Evolutionary conservation across 2,113 vertebrate species (phyloP), one percentile per base, ranked within the genome.

Genomic region (Chaetodon trifascialis): DNA sequence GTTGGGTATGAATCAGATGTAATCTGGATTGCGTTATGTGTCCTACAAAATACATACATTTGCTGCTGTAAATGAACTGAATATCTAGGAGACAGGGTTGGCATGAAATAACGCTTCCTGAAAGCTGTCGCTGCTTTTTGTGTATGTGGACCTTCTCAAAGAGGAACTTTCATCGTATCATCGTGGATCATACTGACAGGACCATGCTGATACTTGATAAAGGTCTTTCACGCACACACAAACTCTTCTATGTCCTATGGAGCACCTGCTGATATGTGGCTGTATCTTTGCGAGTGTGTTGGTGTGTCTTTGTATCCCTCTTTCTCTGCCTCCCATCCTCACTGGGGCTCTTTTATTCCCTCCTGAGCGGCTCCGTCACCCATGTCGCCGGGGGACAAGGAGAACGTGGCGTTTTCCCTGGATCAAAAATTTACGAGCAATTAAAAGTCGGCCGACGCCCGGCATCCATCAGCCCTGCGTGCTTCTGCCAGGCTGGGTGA

Each of bases 371-470:
- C 96, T 97, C 96, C 94, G 95, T 96, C 96, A 96, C 96, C 96
- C 92, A 92, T 96, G 94, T 96, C 94, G 95, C 96, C 95, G 95
- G 95, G 96, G 96, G 96, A 97, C 96, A 96, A 97, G 96, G 97
- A 96, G 96, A 97, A 96, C 95, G 97, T 96, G 96, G 95, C 96
- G 95, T 82, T 97, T 98, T 97, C 93, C 91, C 96, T 91, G 96
- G 94, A 96, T 97, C 96, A 97, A 97, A 97, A 98, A 99, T 99
- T 98, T 99, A 98, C 96, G 97, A 98, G 97, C 98, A 98, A 99
- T 99, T 98, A 99, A 98, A 99, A 97, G 96, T 94, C 93, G 96
- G 95, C 94, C 93, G 96, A 97, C 95, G 95, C 92, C 95, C 95
- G 93, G 95, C 96, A 98, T 99, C 96, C 96, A 98, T 98, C 98